Conservation (phyloP, 2,797 vertebrate species). For the Neosilurus mollespiculum region DNA sequence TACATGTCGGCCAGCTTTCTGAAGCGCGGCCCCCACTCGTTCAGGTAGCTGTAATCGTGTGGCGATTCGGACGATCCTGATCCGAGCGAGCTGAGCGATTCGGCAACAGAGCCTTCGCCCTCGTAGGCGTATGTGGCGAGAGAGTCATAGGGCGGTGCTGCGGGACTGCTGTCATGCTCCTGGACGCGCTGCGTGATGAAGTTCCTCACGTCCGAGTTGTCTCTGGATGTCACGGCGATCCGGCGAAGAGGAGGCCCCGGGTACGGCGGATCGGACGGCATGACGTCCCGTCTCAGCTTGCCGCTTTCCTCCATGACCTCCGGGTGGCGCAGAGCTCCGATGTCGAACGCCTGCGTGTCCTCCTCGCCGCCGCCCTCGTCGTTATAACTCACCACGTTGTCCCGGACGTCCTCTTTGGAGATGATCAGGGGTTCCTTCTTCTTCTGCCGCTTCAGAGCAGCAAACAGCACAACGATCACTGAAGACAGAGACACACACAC, state of each 20-base stretch:
- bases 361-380: conserved; percentile 94
- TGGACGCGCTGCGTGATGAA: conserved; percentile 92
- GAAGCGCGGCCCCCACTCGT: conserved; percentile 94
- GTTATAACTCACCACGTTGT: conserved; percentile 94
- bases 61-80: conserved; percentile 83
- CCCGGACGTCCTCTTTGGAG: conserved; percentile 92
- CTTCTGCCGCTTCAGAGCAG: conserved; percentile 82
- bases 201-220: conserved; percentile 87
- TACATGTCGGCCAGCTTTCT: conserved; percentile 94
- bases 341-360: conserved; percentile 94
- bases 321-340: conserved; percentile 86
- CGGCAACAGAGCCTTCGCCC: conserved; percentile 87
- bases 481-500: conserved; percentile 44
- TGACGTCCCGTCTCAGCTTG: conserved; percentile 87
- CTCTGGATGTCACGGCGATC: conserved; percentile 69
- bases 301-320: conserved; percentile 79
- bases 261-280: conserved; percentile 82
- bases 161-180: conserved; percentile 86
- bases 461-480: conserved; percentile 91
- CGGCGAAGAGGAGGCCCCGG: conserved; percentile 57
- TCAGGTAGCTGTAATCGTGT: conserved; percentile 94
- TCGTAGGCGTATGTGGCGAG: conserved; percentile 96
- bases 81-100: conserved; percentile 90
- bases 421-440: conserved; percentile 94
- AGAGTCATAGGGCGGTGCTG: conserved; percentile 92